phyloP scores from a whole-genome alignment of 2,113 vertebrate genomes.

The Tupaia chinensis region DNA sequence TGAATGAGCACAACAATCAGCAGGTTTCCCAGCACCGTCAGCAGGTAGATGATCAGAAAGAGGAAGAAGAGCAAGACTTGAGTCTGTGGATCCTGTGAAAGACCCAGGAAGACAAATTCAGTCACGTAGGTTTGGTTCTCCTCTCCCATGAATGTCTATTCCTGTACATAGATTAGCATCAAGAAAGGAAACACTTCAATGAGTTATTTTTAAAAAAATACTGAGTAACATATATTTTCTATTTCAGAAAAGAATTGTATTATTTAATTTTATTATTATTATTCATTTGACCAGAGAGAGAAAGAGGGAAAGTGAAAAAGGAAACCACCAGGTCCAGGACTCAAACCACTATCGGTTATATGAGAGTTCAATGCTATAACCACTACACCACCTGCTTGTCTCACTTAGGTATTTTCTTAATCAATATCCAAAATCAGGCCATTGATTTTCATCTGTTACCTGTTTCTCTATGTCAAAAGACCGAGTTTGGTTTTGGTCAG shows the following conservation, averaged over 20 bases:
- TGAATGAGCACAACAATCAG: conserved; percentile 67
- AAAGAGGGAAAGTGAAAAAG: too few relatives aligned
- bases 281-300: too few relatives aligned
- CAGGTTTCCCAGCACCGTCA: conserved; percentile 71
- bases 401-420: not conserved
- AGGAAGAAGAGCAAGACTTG: conserved; percentile 70
- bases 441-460: not conserved
- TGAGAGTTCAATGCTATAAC: too few relatives aligned
- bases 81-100: conserved; percentile 70
- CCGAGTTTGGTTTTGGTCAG: not conserved
- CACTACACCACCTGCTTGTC: too few relatives aligned
- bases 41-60: conserved; percentile 70
- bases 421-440: not conserved
- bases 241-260: too few relatives aligned
- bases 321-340: too few relatives aligned
- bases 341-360: too few relatives aligned
- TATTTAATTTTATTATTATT: too few relatives aligned
- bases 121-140: conserved; percentile 73
- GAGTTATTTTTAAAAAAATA: too few relatives aligned
- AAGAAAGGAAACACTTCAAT: not conserved
- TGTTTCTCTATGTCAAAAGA: not conserved
- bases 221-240: too few relatives aligned
- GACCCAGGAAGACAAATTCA: conserved; percentile 74
- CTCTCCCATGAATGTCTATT: conserved; percentile 55
- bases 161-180: not conserved